phyloP scores from a whole-genome alignment of 1,140 invertebrate species.

The Drosophila rufa region DNA sequence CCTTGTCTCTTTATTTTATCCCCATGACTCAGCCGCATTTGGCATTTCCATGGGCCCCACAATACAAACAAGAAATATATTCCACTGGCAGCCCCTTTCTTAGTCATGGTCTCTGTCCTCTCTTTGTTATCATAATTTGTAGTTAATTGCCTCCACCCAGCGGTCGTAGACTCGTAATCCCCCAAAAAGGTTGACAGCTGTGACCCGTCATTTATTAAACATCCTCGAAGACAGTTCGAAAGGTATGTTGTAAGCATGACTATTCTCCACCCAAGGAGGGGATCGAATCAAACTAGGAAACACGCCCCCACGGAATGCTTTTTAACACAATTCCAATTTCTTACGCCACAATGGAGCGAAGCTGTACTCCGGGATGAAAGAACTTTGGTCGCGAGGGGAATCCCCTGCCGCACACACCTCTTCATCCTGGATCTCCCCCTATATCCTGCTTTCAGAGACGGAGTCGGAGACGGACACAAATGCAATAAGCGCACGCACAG shows the following conservation, averaged over 20 bases:
- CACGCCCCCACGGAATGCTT: constrained; percentile 58
- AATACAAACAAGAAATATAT: constrained; percentile 21
- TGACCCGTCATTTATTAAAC: constrained; percentile 60
- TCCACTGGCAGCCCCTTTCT: constrained; percentile 20
- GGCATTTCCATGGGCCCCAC: constrained; percentile 31
- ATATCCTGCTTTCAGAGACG: constrained; percentile 16
- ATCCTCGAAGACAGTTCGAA: constrained; percentile 40
- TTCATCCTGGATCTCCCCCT: background rate
- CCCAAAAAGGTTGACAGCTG: constrained; percentile 32
- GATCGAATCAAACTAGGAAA: constrained; percentile 52
- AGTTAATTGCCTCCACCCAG: constrained; percentile 58
- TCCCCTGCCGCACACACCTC: constrained; percentile 10
- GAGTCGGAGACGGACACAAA: constrained; percentile 46
- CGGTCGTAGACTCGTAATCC: constrained; percentile 33
- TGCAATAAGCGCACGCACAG: constrained; percentile 76
- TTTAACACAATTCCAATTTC: constrained; percentile 66
- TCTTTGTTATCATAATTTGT: constrained; percentile 65
- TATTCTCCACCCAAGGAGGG: background rate
- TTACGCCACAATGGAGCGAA: constrained; percentile 42
- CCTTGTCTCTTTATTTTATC: constrained; percentile 19
- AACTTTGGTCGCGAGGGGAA: constrained; percentile 19
- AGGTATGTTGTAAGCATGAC: constrained; percentile 11
- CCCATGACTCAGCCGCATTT: constrained; percentile 35
- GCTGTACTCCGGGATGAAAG: constrained; percentile 54
- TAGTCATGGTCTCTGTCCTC: constrained; percentile 23